These are phyloP conservation scores for Ptychoptera contaminata DNA, from an alignment of 2,888 invertebrate species.

Conservation along the genomic window DNA sequence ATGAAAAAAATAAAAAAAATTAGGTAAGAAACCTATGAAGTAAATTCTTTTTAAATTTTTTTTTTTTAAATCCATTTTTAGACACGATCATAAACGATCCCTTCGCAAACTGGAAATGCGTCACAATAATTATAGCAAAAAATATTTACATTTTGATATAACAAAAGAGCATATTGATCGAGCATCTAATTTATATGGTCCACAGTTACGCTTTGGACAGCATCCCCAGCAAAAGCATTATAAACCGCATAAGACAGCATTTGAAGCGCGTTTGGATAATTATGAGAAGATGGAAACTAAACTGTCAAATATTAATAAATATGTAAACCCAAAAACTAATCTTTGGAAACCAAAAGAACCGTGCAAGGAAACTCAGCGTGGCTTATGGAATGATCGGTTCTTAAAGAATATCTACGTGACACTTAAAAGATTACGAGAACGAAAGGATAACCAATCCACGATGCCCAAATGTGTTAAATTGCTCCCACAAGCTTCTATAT, in stretches of 20 bases:
- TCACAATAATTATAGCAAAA: slow-evolving; percentile 24
- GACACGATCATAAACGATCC: slow-evolving; percentile 25
- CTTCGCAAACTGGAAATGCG: slow-evolving; percentile 34
- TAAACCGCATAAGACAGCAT: slow-evolving; percentile 12
- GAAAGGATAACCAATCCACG: too few species aligned
- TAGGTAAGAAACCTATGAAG: slow-evolving; percentile 18
- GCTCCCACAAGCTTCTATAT: neutral
- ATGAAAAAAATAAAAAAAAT: slow-evolving; percentile 39
- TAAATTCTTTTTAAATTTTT: too few species aligned
- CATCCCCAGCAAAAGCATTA: slow-evolving; percentile 45
- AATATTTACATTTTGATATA: slow-evolving; percentile 31
- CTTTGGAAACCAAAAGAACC: slow-evolving; percentile 12
- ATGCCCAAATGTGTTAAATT: too few species aligned
- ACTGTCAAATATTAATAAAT: slow-evolving; percentile 17
- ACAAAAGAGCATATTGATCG: slow-evolving; percentile 37
- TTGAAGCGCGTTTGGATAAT: slow-evolving; percentile 22
- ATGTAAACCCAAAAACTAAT: slow-evolving; percentile 21
- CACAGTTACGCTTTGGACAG: slow-evolving; percentile 45
- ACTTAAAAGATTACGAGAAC: slow-evolving; percentile 10
- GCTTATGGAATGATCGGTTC: slow-evolving; percentile 24
- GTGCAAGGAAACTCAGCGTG: slow-evolving; percentile 21
- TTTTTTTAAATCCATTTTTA: slow-evolving; percentile 10
- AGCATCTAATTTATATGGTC: slow-evolving; percentile 45
- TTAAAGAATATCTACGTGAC: slow-evolving; percentile 24
- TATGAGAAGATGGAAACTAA: slow-evolving; percentile 18